Evolutionary conservation across 1,140 invertebrate genomes (phyloP).

Genomic region (Nebria ingens): DNA sequence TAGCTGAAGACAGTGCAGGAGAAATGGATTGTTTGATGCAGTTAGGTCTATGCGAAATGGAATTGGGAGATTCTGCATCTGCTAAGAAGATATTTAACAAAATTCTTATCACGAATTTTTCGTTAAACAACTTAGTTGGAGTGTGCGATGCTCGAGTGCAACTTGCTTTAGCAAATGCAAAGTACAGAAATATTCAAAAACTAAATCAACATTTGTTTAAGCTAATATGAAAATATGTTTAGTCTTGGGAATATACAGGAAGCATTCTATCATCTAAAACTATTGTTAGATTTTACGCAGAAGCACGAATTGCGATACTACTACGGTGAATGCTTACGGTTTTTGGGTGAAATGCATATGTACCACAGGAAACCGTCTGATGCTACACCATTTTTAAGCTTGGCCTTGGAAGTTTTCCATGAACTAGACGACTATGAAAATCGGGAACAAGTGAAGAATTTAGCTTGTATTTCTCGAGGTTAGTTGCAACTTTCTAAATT

Average conservation of each 20-base stretch:
- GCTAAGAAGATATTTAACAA: conserved; percentile 38
- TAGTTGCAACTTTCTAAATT: background rate
- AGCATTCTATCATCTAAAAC: conserved; percentile 21
- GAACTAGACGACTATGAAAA: conserved; percentile 19
- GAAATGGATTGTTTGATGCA: conserved; percentile 38
- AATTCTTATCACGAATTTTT: conserved; percentile 34
- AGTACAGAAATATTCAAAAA: conserved; percentile 13
- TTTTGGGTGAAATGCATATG: conserved; percentile 29
- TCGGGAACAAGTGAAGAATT: conserved; percentile 25
- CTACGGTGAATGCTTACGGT: conserved; percentile 25
- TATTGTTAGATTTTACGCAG: conserved; percentile 23
- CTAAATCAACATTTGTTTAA: conserved; percentile 5
- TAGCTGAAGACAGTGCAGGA: conserved; percentile 33
- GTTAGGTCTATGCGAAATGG: conserved; percentile 38
- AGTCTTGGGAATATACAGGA: conserved; percentile 18
- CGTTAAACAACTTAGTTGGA: conserved; percentile 32
- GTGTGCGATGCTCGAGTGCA: conserved; percentile 39
- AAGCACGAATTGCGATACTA: conserved; percentile 23
- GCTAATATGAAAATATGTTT: too few relatives aligned
- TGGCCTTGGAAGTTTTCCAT: conserved; percentile 26
- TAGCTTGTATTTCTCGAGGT: conserved; percentile 28
- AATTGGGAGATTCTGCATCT: conserved; percentile 35
- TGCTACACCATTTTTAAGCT: conserved; percentile 25
- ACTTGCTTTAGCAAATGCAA: conserved; percentile 31
- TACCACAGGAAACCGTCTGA: conserved; percentile 21